Percentiles rank a stretch among this genome's conserved stretches.
Conservation (phyloP, 2,113 vertebrate species). For the Stigmatopora nigra region DNA sequence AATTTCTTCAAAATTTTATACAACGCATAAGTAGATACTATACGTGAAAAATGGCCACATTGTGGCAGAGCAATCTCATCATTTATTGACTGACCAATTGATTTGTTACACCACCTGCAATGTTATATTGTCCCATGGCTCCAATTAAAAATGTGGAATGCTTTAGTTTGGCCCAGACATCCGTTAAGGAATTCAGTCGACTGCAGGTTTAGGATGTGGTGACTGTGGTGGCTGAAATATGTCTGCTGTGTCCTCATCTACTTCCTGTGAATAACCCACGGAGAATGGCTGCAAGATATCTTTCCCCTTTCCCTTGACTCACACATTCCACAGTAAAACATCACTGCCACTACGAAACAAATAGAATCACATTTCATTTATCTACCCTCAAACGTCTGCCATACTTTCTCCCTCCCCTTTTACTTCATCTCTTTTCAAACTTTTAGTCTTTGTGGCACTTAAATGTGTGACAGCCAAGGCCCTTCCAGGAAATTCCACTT, state of each 20-base stretch:
- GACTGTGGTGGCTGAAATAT: constrained; percentile 28
- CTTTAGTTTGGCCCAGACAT: constrained; percentile 20
- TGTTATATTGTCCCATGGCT: constrained; percentile 1
- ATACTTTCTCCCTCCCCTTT: constrained; percentile 22
- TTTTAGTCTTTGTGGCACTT: constrained; percentile 21
- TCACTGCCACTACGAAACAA: constrained; percentile 30
- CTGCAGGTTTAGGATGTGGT: constrained; percentile 49
- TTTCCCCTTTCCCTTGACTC: constrained; percentile 57
- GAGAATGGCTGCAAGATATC: constrained; percentile 61
- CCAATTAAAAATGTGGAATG: constrained; percentile 8
- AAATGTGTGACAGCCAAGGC: constrained; percentile 34
- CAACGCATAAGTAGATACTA: constrained; percentile 12
- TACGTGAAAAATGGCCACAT: background rate
- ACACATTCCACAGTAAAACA: constrained; percentile 56
- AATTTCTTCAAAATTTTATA: background rate
- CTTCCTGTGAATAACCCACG: constrained; percentile 63
- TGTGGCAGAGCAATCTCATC: background rate
- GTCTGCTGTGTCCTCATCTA: constrained; percentile 41
- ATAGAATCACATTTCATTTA: constrained; percentile 26
- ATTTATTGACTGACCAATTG: constrained; percentile 9
- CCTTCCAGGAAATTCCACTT: constrained; percentile 49
- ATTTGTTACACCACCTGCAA: constrained; percentile 12
- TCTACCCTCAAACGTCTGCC: constrained; percentile 16
- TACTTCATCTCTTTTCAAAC: constrained; percentile 9
- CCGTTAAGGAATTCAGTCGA: constrained; percentile 45